These are phyloP conservation scores for Nomada lathburiana DNA, from an alignment of 2,888 invertebrate genomes.

Conservation along the genomic window DNA sequence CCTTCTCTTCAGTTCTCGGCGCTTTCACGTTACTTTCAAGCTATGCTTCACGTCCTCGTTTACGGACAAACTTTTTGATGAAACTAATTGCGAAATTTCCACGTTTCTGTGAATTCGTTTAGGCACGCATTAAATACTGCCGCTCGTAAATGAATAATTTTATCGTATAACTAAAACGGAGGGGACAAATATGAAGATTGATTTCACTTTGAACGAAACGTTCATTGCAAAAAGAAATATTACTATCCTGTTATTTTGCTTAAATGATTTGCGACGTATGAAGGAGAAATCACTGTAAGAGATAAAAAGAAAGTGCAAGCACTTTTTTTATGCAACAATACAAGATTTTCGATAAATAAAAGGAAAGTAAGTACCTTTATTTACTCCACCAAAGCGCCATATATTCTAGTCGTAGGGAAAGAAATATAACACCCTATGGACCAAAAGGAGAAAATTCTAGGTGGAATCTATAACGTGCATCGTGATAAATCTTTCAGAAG, in stretches of 20 bases:
- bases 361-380: slow-evolving; percentile 30
- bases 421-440: slow-evolving; percentile 42
- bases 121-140: no score
- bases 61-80: slow-evolving; percentile 26
- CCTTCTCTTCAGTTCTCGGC: background rate
- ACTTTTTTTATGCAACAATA: background rate
- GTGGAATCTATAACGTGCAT: slow-evolving; percentile 38
- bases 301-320: no score
- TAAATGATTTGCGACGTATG: background rate
- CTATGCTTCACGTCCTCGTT: background rate
- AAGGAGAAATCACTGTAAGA: background rate
- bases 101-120: background rate
- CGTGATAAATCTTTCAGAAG: slow-evolving; percentile 61
- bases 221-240: no score
- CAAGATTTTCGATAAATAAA: background rate
- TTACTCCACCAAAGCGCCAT: background rate
- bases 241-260: background rate
- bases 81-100: slow-evolving; percentile 8
- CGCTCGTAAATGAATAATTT: no score
- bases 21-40: background rate
- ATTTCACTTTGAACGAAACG: no score
- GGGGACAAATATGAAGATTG: no score
- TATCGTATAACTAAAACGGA: no score
- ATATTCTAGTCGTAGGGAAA: background rate
- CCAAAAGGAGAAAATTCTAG: slow-evolving; percentile 42